Evolutionary conservation across 2,888 invertebrate species (phyloP), one percentile per base, ranked within the genome.

Genomic region (Bibio marci): DNA sequence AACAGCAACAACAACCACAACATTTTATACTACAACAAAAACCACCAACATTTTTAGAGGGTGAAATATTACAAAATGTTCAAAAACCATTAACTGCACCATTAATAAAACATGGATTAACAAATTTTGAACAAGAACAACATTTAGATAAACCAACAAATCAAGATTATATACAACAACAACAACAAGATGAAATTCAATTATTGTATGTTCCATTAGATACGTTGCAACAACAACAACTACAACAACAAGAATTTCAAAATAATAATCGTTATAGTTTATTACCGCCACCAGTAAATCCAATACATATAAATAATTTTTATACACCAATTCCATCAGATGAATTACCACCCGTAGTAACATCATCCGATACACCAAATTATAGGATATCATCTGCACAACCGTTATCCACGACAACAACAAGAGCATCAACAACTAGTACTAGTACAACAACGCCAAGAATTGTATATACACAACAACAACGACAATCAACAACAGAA

Each of bases 181-280:
- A 50, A 40, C 49, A 69, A 54, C 62, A 65, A 48, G 76, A 79
- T 56, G 74, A 78, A 58, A 76, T 85, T 1, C 85, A 86, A 52
- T 57, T 86, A 28, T 64, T 87, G 0, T 87, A 86, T 52, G 83
- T 87, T 1, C 86, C 86, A 5, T 67, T 83, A 18, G 83, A 87
- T 51, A 73, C 80, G 1, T 56, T 83, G 17, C 72, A 73, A 47
- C 22, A 22, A 22, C 22, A 22, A 22, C 44, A 48, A 18, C 49
- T 22, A 18, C 37, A 45, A 6, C 44, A 48, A 18, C 49, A 48
- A 34, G 43, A 45, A 14, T 46, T 48, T 25, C 45, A 43, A 47
- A 50, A 47, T n/a, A 49, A 49, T 13, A 51, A 52, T 40, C 56
- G 57, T 43, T 58, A 50, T 36, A 59, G 52, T 45, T 39, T 52